These are phyloP conservation scores for Telmatherina bonti DNA, from an alignment of 2,797 vertebrate species.

Conservation along the genomic window DNA sequence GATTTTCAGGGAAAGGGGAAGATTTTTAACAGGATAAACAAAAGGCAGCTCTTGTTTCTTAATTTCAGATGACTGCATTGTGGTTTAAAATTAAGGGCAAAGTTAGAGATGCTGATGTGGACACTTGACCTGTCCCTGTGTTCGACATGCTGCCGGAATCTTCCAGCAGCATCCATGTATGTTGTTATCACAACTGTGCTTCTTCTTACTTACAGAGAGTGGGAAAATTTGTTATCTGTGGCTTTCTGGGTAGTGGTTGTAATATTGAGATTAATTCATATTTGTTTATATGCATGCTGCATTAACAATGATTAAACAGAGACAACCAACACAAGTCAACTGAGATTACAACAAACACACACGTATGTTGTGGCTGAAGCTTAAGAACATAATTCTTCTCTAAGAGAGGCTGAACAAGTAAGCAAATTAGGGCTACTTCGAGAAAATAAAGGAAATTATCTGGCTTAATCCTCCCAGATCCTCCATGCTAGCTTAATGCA, in stretches of 20 bases:
- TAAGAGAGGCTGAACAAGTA: slow-evolving; percentile 1
- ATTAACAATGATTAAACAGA: slow-evolving; percentile 4
- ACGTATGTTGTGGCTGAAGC: neutral
- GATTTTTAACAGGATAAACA: neutral
- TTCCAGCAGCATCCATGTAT: neutral
- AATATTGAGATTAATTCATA: neutral
- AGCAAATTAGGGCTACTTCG: slow-evolving; percentile 4
- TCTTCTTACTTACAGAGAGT: neutral
- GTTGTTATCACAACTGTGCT: slow-evolving; percentile 12
- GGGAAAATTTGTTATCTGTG: neutral
- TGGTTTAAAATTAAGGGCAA: neutral
- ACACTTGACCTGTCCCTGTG: neutral
- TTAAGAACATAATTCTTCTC: slow-evolving; percentile 7
- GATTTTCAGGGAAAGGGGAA: neutral
- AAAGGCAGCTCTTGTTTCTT: neutral
- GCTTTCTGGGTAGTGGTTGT: slow-evolving; percentile 9
- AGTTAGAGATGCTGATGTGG: neutral
- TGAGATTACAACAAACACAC: neutral
- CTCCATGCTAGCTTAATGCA: neutral
- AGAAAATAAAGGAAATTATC: slow-evolving; percentile 14
- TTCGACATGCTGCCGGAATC: neutral
- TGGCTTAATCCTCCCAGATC: neutral
- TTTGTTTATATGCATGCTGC: slow-evolving; percentile 2
- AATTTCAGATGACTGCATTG: neutral
- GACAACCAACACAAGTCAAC: neutral